Conservation (phyloP, 2,888 invertebrate genomes). For the Conops quadrifasciatus region DNA sequence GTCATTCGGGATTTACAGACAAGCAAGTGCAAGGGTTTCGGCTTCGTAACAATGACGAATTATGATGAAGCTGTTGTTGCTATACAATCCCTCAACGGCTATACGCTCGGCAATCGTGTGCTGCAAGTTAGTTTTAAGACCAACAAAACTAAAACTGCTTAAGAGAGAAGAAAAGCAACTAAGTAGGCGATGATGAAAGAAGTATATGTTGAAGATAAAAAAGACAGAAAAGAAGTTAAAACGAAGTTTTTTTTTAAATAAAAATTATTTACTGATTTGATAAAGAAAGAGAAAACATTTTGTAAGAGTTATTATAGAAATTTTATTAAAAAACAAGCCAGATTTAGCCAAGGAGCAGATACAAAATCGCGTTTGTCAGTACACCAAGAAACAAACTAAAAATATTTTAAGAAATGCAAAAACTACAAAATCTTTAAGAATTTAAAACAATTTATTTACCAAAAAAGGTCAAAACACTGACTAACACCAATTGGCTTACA, state of each 20-base stretch:
- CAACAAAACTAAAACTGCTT: slow-evolving; percentile 79
- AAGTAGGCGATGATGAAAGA: slow-evolving; percentile 1
- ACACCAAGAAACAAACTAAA: neutral
- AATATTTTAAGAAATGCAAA: neutral
- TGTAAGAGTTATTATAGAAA: slow-evolving; percentile 8
- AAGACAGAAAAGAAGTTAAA: neutral
- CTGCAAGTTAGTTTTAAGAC: slow-evolving; percentile 98
- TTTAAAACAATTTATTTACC: slow-evolving; percentile 29
- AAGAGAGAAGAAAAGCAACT: slow-evolving; percentile 44
- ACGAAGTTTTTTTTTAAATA: neutral
- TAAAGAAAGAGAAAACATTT: slow-evolving; percentile 12
- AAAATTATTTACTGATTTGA: neutral
- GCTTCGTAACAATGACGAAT: slow-evolving; percentile 98
- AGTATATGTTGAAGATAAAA: too few relatives aligned
- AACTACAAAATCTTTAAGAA: slow-evolving; percentile 4
- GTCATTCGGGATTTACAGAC: slow-evolving; percentile 94
- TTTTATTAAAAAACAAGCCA: slow-evolving; percentile 15
- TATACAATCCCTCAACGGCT: slow-evolving; percentile 95
- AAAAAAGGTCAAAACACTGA: slow-evolving; percentile 13
- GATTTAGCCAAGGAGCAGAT: neutral
- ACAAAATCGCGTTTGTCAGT: too few relatives aligned
- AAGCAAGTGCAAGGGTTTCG: slow-evolving; percentile 98
- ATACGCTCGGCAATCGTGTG: slow-evolving; percentile 92
- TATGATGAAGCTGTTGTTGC: slow-evolving; percentile 97
- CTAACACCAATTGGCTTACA: neutral